Base-by-base conservation (phyloP, 1,140 invertebrate species). In the Pogonognathellus flavescens region DNA sequence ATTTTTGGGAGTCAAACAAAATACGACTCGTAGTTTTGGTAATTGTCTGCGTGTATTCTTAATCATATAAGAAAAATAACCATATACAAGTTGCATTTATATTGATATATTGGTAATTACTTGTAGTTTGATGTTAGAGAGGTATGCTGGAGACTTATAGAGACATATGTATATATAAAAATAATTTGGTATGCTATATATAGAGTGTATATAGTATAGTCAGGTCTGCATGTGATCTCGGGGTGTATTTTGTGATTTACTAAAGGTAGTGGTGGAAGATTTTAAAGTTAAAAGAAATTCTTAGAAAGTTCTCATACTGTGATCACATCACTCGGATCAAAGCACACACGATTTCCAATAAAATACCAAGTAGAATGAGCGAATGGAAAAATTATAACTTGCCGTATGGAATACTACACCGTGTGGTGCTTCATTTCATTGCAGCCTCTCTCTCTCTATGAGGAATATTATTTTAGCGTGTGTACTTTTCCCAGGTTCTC, bases 321-420 rank as follows among this genome's bases (percentile, higher is more conserved):
- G 70, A 76, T 76, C 70, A 76, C 70, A 76, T 76, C 70, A 76
- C 70, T 49, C 70, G 41, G 31, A 76, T 76, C 70, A 76, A 76
- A 76, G 70, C 25, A 20, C 8, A 16, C 41, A 76, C 31, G 25
- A 14, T 76, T 50, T 49, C 70, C 70, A 76, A 76, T 50, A 76
- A 76, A 76, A 76, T 18, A 49, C 66, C 31, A 5, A 72, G 22
- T 14, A 10, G 14, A 16, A 41, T 49, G 14, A 50, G 31, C 16
- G 13, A 18, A 49, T 14, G 31, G 11, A 49, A 76, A 76, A 76
- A 76, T 76, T 76, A 76, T 57, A 49, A 76, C 14, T 41, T 76
- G 8, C 22, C 6, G 70, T 76, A n/a, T n/a, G n/a, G n/a, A n/a
- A n/a, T n/a, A 70, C 4, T 31, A 57, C 31, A n/a, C n/a, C 11